A percentile compares a stretch with the other conserved stretches of the same genome.
These are phyloP conservation scores for Apis florea DNA, from an alignment of 1,140 invertebrate genomes.

Conservation along the genomic window DNA sequence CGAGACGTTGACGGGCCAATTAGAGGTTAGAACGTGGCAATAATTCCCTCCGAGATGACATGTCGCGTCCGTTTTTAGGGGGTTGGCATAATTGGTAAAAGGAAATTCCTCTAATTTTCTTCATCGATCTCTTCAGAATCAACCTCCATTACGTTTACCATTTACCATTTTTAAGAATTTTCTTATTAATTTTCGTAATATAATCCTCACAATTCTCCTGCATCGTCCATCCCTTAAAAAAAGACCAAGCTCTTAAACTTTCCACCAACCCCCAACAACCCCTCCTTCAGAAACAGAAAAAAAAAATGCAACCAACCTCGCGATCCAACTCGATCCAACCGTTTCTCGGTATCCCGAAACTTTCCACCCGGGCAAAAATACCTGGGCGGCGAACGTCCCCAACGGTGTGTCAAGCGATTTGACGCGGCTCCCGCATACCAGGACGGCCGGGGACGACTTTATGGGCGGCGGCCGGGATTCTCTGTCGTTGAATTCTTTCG, in stretches of 20 bases:
- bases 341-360: background rate
- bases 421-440: slow-evolving; percentile 55
- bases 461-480: slow-evolving; percentile 65
- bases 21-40: slow-evolving; percentile 62
- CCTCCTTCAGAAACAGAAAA: too few relatives aligned
- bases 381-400: background rate
- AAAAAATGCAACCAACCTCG: too few relatives aligned
- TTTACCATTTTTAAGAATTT: too few relatives aligned
- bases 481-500: slow-evolving; percentile 65
- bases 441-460: slow-evolving; percentile 66
- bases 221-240: too few relatives aligned
- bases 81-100: slow-evolving; percentile 42
- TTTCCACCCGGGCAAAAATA: slow-evolving; percentile 7
- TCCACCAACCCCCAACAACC: too few relatives aligned
- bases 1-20: slow-evolving; percentile 71
- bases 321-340: background rate
- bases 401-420: slow-evolving; percentile 22
- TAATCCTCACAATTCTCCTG: too few relatives aligned
- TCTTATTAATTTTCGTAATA: too few relatives aligned
- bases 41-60: slow-evolving; percentile 49
- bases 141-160: too few relatives aligned
- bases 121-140: slow-evolving; percentile 19
- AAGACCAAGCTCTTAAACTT: too few relatives aligned
- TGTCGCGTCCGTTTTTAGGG: slow-evolving; percentile 37
- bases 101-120: slow-evolving; percentile 47